phyloP scores from a whole-genome alignment of 2,888 invertebrate genomes.

The Xanthia icteritia region DNA sequence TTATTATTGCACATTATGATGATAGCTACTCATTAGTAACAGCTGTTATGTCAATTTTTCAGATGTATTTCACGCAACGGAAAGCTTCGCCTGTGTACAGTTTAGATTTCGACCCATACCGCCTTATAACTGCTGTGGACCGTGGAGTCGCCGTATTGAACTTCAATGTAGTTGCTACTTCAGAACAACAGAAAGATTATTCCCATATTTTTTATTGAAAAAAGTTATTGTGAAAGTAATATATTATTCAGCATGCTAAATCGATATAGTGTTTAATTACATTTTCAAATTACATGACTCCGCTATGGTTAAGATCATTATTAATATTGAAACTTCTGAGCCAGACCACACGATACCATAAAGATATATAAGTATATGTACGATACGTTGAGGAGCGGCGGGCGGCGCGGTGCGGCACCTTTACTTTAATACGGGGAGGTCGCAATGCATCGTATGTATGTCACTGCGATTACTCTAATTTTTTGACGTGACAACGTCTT shows the following conservation, averaged over 20 bases:
- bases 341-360: neutral
- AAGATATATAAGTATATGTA: no score
- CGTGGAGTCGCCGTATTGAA: slow-evolving; percentile 79
- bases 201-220: slow-evolving; percentile 77
- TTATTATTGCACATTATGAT: slow-evolving; percentile 6
- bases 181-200: slow-evolving; percentile 74
- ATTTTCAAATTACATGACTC: neutral
- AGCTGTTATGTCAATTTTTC: slow-evolving; percentile 65
- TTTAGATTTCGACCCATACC: slow-evolving; percentile 82
- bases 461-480: no score
- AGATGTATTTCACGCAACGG: slow-evolving; percentile 86
- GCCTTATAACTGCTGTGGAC: slow-evolving; percentile 83
- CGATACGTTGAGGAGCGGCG: no score
- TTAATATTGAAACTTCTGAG: neutral
- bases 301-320: neutral
- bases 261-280: slow-evolving; percentile 25
- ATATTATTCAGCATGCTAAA: slow-evolving; percentile 40
- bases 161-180: slow-evolving; percentile 75
- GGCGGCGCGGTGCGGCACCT: neutral
- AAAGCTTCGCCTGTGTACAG: slow-evolving; percentile 84
- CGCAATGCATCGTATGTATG: no score
- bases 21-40: neutral
- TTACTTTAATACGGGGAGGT: no score
- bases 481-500: no score
- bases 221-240: slow-evolving; percentile 31